Base-by-base conservation (phyloP, 2,797 vertebrate species). In the Chelon labrosus region DNA sequence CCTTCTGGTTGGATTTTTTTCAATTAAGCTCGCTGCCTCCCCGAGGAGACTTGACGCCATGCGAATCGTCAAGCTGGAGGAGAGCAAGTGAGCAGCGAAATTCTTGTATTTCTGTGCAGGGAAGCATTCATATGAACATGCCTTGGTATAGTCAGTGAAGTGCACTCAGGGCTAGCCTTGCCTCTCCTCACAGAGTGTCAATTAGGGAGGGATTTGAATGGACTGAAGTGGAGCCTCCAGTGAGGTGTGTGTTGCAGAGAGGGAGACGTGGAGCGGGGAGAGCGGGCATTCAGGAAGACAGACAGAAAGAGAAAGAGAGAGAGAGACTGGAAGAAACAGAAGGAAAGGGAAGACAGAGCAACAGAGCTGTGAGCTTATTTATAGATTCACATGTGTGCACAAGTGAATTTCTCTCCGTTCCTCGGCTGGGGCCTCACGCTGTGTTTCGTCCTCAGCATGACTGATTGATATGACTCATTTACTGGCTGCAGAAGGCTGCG, bases 401-500 rank as follows among this genome's bases (percentile, higher is more conserved):
- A 20, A n/a, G 73, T 79, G 80, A 85, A 83, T 83, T 79, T 74
- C 78, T 76, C 62, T 71, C 47, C 22, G 72, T 73, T 88, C 79
- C 75, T 84, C 53, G 38, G 75, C 79, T 19, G 56, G 69, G 70
- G 85, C 79, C 79, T 82, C 88, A 87, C 27, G 79, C 88, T 90
- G 91, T 0, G 88, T 64, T 87, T 87, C 52, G 73, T 88, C 78
- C 86, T 80, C 85, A 75, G 80, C 86, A 74, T 89, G 88, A 87
- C 90, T 92, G 89, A 93, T 92, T 91, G 90, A 93, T 91, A 86
- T 70, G 84, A 89, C 90, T 91, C 91, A 89, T 92, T 92, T 91
- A 79, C 73, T 71, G 82, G 79, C 82, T 84, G 85, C 77, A 81
- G 81, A 75, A 82, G 67, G 84, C 85, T 62, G 85, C 80, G 73